phyloP scores from a whole-genome alignment of 1,140 invertebrate genomes.

The Aphelenchoides fujianensis region DNA sequence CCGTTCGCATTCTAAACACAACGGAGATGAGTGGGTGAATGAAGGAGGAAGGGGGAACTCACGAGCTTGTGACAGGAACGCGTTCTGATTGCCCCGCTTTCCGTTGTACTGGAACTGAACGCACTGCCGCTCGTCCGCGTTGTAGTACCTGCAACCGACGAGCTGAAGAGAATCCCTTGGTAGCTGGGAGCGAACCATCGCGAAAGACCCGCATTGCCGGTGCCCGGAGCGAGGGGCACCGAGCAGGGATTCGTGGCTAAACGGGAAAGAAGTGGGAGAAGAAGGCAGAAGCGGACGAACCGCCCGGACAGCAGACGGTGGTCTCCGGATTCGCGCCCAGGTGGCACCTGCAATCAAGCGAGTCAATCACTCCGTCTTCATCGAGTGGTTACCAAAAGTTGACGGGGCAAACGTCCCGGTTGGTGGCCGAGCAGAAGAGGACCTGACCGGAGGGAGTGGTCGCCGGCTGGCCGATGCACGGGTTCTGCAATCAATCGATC shows the following conservation, averaged over 20 bases:
- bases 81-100: conserved; percentile 74
- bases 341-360: conserved; percentile 58
- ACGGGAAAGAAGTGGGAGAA: too few relatives aligned
- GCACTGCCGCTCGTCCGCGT: conserved; percentile 70
- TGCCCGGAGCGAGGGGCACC: conserved; percentile 59
- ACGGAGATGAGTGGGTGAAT: too few relatives aligned
- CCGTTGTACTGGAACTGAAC: conserved; percentile 77
- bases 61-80: conserved; percentile 14
- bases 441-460: conserved; percentile 55
- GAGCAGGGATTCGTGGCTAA: conserved; percentile 62
- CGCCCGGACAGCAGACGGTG: conserved; percentile 60
- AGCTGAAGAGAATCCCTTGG: too few relatives aligned
- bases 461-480: conserved; percentile 62
- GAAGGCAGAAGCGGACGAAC: conserved; percentile 23
- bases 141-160: too few relatives aligned
- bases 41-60: too few relatives aligned
- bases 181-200: too few relatives aligned
- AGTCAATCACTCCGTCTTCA: not conserved
- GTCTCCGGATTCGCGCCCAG: conserved; percentile 61
- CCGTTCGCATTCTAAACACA: conserved; percentile 19
- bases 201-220: conserved; percentile 54
- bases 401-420: conserved; percentile 59
- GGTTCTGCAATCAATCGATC: too few relatives aligned
- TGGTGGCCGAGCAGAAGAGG: conserved; percentile 54
- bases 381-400: conserved; percentile 52